A percentile compares a stretch with the other conserved stretches of the same genome.
phyloP scores from a whole-genome alignment of 2,888 invertebrate genomes.

The Cantharis rustica region DNA sequence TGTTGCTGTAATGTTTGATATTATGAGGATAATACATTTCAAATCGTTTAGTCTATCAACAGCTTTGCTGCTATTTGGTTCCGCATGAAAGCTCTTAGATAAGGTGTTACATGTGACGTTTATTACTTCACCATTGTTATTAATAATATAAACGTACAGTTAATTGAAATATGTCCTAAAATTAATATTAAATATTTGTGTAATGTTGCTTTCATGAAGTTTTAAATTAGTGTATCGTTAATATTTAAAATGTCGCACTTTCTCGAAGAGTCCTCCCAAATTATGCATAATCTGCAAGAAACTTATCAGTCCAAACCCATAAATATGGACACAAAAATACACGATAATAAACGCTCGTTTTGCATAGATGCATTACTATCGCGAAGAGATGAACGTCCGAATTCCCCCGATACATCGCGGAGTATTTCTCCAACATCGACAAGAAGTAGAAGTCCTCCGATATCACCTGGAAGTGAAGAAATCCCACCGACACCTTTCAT shows the following conservation, averaged over 20 bases:
- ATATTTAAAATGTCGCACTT: slow-evolving; percentile 44
- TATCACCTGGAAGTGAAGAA: slow-evolving; percentile 84
- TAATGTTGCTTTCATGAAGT: neutral
- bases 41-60: slow-evolving; percentile 57
- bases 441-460: slow-evolving; percentile 79
- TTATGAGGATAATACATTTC: slow-evolving; percentile 58
- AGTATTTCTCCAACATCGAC: slow-evolving; percentile 60
- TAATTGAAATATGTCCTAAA: neutral
- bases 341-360: slow-evolving; percentile 68
- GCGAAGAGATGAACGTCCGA: slow-evolving; percentile 47
- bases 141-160: neutral
- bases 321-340: slow-evolving; percentile 54
- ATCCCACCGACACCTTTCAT: slow-evolving; percentile 60
- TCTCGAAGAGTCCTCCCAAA: slow-evolving; percentile 40
- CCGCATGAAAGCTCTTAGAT: slow-evolving; percentile 25
- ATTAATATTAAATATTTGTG: neutral
- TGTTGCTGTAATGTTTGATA: slow-evolving; percentile 58
- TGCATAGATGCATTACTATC: slow-evolving; percentile 89
- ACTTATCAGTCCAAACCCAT: slow-evolving; percentile 41
- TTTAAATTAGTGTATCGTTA: neutral
- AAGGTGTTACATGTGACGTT: slow-evolving; percentile 10
- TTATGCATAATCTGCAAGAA: slow-evolving; percentile 40
- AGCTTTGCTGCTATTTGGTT: slow-evolving; percentile 46
- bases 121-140: neutral
- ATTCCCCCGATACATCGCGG: slow-evolving; percentile 49